Evolutionary conservation across 2,113 vertebrate genomes (phyloP), one percentile per base, ranked within the genome.

Genomic region (Illadopsis cleaveri): DNA sequence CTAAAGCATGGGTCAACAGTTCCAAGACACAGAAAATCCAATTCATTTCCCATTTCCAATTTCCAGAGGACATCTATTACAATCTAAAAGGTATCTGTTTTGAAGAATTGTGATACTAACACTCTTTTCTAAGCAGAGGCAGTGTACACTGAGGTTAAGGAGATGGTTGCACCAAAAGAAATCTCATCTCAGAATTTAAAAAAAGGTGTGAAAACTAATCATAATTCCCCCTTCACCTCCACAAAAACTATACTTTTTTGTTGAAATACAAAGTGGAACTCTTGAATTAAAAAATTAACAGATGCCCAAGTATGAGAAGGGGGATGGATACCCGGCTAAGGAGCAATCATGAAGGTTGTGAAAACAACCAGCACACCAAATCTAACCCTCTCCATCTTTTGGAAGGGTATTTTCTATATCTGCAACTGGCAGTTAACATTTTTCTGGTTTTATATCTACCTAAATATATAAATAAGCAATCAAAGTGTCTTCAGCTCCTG

Each of bases 11-110:
- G 71, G 93, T 95, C 92, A 94, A 75, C 62, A 70, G 75, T 77
- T 91, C 35, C 64, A 89, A 91, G 71, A 62, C 40, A 82, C 1
- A 9, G 68, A 73, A 92, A 97, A 95, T 88, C 69, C 77, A 95
- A 96, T 87, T 95, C 38, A 92, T 80, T 94, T 94, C 51, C 86
- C 48, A 58, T 81, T 95, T 94, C 50, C 88, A 90, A 23, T 84
- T 92, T 90, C 60, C 79, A 91, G 35, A 31, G 25, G 68, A 86
- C 56, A 78, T 83, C 42, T 77, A 27, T 80, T 89, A 92, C 68
- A 51, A 58, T 66, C 75, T 93, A 78, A 88, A 90, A 71, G 38
- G 19, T 62, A 91, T 77, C 62, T 80, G 33, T 62, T 91, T 80
- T 70, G 27, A 91, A 90, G 79, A 93, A 58, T 22, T 91, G 58